phyloP scores from a whole-genome alignment of 2,888 invertebrate species.

The Andrena camellia region DNA sequence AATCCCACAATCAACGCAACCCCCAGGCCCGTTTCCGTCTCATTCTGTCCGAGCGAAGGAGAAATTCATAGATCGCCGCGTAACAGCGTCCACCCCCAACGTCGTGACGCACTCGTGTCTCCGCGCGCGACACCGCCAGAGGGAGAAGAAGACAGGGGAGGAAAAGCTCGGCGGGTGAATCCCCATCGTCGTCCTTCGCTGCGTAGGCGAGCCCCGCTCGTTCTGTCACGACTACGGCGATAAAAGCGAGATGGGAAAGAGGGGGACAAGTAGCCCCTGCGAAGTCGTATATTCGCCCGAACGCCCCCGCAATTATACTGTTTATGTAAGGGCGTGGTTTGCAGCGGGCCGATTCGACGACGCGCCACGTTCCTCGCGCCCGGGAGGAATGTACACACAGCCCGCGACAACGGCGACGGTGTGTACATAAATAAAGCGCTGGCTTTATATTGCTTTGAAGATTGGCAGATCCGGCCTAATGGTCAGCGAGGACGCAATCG shows the following conservation, averaged over 20 bases:
- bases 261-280: constrained; percentile 26
- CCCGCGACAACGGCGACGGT: constrained; percentile 9
- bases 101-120: constrained; percentile 5
- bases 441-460: constrained; percentile 74
- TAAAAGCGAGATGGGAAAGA: constrained; percentile 73
- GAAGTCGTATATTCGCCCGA: constrained; percentile 61
- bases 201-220: constrained; percentile 69
- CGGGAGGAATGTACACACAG: constrained; percentile 19
- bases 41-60: background rate
- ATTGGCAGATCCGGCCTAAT: constrained; percentile 76
- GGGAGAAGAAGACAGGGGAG: constrained; percentile 1
- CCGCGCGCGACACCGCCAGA: background rate
- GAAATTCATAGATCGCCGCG: constrained; percentile 11
- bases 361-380: background rate
- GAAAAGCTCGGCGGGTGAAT: constrained; percentile 7
- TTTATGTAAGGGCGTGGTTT: constrained; percentile 84
- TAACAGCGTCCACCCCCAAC: background rate
- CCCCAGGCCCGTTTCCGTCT: constrained; percentile 3
- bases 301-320: constrained; percentile 84
- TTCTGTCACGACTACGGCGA: constrained; percentile 80
- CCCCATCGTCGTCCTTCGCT: constrained; percentile 37
- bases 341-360: constrained; percentile 75
- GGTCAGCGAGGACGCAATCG: constrained; percentile 65
- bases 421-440: constrained; percentile 72
- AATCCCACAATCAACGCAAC: background rate